Base-by-base conservation (phyloP, 2,888 invertebrate species). In the Acronicta psi region DNA sequence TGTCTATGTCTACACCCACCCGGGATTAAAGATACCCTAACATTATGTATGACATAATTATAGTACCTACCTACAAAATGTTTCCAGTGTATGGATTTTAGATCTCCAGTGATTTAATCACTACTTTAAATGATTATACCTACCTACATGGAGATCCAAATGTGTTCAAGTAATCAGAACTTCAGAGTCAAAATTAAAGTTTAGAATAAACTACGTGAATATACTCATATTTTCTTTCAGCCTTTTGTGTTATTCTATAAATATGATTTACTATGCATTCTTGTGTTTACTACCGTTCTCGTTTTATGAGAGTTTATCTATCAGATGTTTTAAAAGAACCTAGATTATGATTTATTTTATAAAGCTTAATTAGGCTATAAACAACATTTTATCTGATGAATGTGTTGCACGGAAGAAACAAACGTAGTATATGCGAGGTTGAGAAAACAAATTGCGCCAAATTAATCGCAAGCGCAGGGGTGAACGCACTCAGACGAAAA, bases 401-500 rank as follows among this genome's bases (percentile, higher is more conserved):
- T 57, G 36, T 66, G 29, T 31, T 53, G 25, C 38, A 31, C 9
- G 10, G 34, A 16, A 41, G 45, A 61, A 41, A 44, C 44, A 55
- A 66, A 56, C 17, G 18, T 40, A 40, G 41, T 62, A 44, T 10
- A 2, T 37, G 31, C 46, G 64, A 64, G 53, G 52, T 64, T 59
- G 67, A 45, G 60, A 73, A 73, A 79, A 72, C 68, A 75, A 75
- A 59, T 55, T 67, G 65, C 61, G 75, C 73, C 72, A 67, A 80
- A 75, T 71, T 70, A 75, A 76, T 78, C 61, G 67, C 77, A 70
- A 63, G 61, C 72, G 61, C 52, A 64, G 72, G 69, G 83, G 82
- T 83, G 77, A 83, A 83, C 68, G 83, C 50, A 77, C 82, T 77
- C 71, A 38, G 47, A 37, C 43, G 59, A 66, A 76, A 76, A 59